Conservation (phyloP, 2,113 vertebrate species). For the Tylochromis polylepis region DNA sequence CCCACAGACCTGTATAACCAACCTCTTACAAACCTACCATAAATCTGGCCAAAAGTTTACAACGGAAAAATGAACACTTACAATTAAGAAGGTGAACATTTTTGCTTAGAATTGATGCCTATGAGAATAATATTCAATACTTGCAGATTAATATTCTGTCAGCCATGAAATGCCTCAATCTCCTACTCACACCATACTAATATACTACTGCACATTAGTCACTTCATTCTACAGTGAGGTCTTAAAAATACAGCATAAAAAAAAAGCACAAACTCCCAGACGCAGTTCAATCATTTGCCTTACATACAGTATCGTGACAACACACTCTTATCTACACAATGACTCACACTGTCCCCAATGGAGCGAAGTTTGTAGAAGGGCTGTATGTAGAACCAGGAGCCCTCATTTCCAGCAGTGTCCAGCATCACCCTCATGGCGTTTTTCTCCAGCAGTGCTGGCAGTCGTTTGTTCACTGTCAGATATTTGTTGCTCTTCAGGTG, state of each 20-base stretch:
- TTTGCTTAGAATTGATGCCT: not conserved
- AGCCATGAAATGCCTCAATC: not conserved
- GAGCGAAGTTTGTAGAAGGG: constrained; percentile 98
- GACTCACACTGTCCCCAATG: constrained; percentile 95
- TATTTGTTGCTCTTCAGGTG: constrained; percentile 99
- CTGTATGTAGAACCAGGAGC: constrained; percentile 99
- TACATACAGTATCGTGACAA: not conserved
- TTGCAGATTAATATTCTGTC: not conserved
- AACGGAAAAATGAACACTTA: not conserved
- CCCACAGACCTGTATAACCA: not conserved
- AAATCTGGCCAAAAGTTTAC: not conserved
- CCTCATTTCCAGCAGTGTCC: constrained; percentile 95
- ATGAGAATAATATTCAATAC: not conserved
- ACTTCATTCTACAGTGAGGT: not conserved
- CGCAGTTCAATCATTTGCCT: not conserved
- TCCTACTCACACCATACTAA: not conserved
- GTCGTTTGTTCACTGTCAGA: constrained; percentile 96
- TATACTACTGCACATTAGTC: not conserved
- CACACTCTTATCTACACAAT: not conserved
- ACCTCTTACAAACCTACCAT: not conserved
- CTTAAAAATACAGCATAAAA: not conserved
- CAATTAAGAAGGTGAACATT: not conserved
- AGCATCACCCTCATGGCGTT: constrained; percentile 97
- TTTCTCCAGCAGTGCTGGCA: constrained; percentile 95
- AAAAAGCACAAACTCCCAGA: not conserved